A percentile compares a stretch with the other conserved stretches of the same genome.
phyloP scores from a whole-genome alignment of 2,888 invertebrate genomes.

The Kuschelorhynchus macadamiae region DNA sequence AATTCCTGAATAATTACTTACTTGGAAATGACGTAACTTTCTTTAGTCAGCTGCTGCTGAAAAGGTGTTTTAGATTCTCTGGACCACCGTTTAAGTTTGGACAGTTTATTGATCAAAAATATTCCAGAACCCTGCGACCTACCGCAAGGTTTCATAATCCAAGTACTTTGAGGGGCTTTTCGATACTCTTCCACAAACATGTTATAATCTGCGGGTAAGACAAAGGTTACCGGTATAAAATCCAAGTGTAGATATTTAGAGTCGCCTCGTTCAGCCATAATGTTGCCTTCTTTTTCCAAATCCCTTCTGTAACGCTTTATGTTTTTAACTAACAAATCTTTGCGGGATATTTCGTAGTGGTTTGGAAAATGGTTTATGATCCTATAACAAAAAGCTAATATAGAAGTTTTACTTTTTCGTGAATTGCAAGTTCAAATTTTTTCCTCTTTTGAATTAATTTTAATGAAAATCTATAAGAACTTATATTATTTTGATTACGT shows the following conservation, averaged over 20 bases:
- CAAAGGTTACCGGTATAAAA: constrained; percentile 94
- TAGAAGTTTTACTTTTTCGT: too few species aligned
- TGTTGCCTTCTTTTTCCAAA: constrained; percentile 90
- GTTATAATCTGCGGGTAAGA: constrained; percentile 95
- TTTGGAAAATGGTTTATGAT: constrained; percentile 97
- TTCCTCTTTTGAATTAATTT: too few species aligned
- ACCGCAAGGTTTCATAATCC: constrained; percentile 98
- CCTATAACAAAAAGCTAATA: too few species aligned
- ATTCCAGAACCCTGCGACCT: constrained; percentile 96
- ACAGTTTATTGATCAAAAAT: constrained; percentile 94
- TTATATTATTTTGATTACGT: too few species aligned
- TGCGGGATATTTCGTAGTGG: constrained; percentile 94
- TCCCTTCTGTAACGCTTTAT: constrained; percentile 95
- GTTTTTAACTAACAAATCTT: constrained; percentile 96
- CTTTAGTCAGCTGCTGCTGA: constrained; percentile 87
- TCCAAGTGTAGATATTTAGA: constrained; percentile 87
- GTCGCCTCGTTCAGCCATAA: constrained; percentile 86
- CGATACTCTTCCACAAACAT: constrained; percentile 97
- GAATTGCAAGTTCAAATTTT: too few species aligned
- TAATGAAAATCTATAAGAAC: too few species aligned
- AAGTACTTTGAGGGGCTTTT: constrained; percentile 93
- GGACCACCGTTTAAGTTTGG: constrained; percentile 93
- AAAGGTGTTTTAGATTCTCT: constrained; percentile 88
- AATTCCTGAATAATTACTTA: constrained; percentile 62
- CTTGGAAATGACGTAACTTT: constrained; percentile 96